Conservation (phyloP, 1,140 invertebrate genomes). For the Orchestia grillus region DNA sequence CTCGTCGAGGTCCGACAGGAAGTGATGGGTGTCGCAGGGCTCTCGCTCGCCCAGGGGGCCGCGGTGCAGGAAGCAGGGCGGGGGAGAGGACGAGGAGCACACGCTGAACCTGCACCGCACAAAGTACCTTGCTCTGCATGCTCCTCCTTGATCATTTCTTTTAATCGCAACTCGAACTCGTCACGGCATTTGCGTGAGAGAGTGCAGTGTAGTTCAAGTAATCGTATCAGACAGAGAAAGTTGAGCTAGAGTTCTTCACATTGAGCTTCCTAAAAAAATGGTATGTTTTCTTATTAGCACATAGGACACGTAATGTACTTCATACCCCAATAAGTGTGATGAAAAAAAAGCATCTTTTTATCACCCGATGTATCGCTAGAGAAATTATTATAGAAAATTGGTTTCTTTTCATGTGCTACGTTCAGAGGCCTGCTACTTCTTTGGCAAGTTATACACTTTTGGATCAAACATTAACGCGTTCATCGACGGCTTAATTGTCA, state of each 20-base stretch:
- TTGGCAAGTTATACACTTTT: too few relatives aligned
- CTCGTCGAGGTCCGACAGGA: constrained; percentile 64
- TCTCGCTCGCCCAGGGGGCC: neutral
- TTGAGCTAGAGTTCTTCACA: neutral
- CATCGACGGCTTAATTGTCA: too few relatives aligned
- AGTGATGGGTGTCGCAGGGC: neutral
- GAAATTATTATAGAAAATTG: neutral
- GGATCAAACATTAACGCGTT: too few relatives aligned
- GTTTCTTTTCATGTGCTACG: too few relatives aligned
- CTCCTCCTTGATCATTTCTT: too few relatives aligned
- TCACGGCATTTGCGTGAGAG: neutral
- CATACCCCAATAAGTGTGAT: neutral
- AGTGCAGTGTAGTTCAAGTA: neutral
- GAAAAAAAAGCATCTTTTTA: neutral
- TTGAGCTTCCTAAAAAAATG: neutral
- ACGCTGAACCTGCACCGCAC: constrained; percentile 28
- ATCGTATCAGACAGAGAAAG: neutral
- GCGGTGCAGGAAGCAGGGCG: constrained; percentile 14
- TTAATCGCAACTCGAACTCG: neutral
- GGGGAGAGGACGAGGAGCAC: constrained; percentile 43
- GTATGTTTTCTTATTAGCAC: neutral
- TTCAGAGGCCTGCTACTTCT: too few relatives aligned
- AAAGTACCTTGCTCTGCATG: neutral
- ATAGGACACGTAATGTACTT: neutral
- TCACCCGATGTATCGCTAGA: neutral